Evolutionary conservation across 2,113 vertebrate species (phyloP), one percentile per base, ranked within the genome.

Genomic region (Puffinus mauretanicus): DNA sequence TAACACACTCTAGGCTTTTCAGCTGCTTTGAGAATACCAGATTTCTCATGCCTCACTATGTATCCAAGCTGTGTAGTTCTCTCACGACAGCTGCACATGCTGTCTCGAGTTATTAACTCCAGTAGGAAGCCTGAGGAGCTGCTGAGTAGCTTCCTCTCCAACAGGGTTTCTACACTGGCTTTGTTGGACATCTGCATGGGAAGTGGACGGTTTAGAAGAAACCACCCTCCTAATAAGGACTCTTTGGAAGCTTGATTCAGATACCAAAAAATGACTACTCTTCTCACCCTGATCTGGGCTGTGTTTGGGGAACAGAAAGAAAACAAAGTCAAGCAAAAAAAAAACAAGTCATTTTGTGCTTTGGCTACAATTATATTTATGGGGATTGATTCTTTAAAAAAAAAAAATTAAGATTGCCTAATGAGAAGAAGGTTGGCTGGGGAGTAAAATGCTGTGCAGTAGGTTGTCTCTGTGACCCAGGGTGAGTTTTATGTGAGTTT

Each of bases 91-190:
- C 80, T 95, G 80, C 36, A 84, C 72, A 46, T 81, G 52, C 88
- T 92, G 90, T 86, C 86, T 94, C 2, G 2, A 93, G 40, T 96
- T 95, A 92, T 89, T 95, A 91, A 86, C 72, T 93, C 38, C 47
- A 80, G 69, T 32, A 93, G 82, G 86, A 95, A 81, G 60, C 25
- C 57, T 64, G 47, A 95, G 61, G 83, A 93, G 40, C 47, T 92
- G 65, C 69, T 79, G 80, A 79, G 69, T 47, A 40, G 5, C 52
- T 91, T 94, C 67, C 40, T 67, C 30, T 86, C 77, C 77, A 57
- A 26, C 40, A 49, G 47, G 25, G 47, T 84, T 79, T 90, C 83
- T 61, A 17, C 46, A 34, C 22, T 29, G 47, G 18, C 15, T 76
- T 88, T 79, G 15, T 17, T 71, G 30, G 32, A 29, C 19, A 90